A percentile compares a stretch with the other conserved stretches of the same genome.
Conservation (phyloP, 2,888 invertebrate species). For the Julus scandinavius region DNA sequence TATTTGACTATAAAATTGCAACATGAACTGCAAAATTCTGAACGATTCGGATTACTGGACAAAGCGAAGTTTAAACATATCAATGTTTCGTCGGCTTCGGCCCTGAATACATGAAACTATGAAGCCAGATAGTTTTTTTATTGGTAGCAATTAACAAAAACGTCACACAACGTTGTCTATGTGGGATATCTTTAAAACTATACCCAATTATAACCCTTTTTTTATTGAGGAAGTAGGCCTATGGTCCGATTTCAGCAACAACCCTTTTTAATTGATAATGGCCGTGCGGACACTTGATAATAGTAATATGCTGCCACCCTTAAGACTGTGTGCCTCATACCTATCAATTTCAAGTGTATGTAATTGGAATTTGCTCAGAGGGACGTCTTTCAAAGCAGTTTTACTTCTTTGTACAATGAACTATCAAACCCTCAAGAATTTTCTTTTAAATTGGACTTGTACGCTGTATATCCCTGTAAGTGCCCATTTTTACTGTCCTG, state of each 20-base stretch:
- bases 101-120: neutral
- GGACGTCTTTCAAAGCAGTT: neutral
- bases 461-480: neutral
- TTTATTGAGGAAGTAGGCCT: conserved; percentile 40
- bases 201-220: neutral
- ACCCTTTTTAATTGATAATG: conserved; percentile 39
- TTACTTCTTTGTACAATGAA: neutral
- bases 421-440: neutral
- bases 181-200: neutral
- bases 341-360: conserved; percentile 9
- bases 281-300: neutral
- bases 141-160: neutral
- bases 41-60: too few species aligned
- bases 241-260: conserved; percentile 8
- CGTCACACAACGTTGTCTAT: neutral
- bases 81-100: neutral
- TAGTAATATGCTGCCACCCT: neutral
- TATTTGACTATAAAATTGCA: too few species aligned
- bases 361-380: neutral
- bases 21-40: too few species aligned
- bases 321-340: neutral
- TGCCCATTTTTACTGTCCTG: conserved; percentile 12
- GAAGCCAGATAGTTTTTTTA: neutral
- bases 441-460: neutral
- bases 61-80: too few species aligned